A percentile compares a stretch with the other conserved stretches of the same genome.
These are phyloP conservation scores for Leptinotarsa undecemlineata DNA, from an alignment of 1,140 invertebrate species.

Conservation along the genomic window DNA sequence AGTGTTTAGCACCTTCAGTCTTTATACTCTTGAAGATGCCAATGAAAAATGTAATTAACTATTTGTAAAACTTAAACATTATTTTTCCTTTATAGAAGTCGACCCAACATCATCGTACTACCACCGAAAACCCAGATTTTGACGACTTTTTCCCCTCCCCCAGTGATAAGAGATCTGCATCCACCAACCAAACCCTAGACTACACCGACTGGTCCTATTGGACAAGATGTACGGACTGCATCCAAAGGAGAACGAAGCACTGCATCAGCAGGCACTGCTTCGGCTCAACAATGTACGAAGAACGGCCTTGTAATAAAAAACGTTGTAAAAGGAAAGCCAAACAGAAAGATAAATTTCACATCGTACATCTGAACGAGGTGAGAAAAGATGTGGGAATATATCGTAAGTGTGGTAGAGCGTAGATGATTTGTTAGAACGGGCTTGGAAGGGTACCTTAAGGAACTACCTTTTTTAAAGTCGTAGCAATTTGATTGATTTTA, in stretches of 20 bases:
- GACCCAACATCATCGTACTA: neutral
- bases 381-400: neutral
- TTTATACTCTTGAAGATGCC: too few relatives aligned
- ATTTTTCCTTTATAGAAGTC: conserved; percentile 9
- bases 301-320: conserved; percentile 45
- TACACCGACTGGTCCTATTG: conserved; percentile 45
- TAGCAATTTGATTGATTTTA: neutral
- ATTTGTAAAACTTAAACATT: neutral
- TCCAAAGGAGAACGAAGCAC: conserved; percentile 48
- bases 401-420: too few relatives aligned
- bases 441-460: neutral
- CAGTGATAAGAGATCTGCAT: neutral
- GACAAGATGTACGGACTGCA: conserved; percentile 46
- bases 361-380: conserved; percentile 46
- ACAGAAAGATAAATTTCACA: conserved; percentile 39
- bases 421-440: too few relatives aligned
- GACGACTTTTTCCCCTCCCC: neutral
- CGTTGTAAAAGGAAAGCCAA: conserved; percentile 45
- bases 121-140: neutral
- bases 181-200: neutral
- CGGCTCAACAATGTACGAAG: conserved; percentile 45
- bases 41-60: neutral
- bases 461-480: neutral
- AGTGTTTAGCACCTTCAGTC: too few relatives aligned
- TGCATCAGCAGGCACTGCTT: conserved; percentile 43